Evolutionary conservation across 2,113 vertebrate genomes (phyloP).

Genomic region (Neotoma lepida): DNA sequence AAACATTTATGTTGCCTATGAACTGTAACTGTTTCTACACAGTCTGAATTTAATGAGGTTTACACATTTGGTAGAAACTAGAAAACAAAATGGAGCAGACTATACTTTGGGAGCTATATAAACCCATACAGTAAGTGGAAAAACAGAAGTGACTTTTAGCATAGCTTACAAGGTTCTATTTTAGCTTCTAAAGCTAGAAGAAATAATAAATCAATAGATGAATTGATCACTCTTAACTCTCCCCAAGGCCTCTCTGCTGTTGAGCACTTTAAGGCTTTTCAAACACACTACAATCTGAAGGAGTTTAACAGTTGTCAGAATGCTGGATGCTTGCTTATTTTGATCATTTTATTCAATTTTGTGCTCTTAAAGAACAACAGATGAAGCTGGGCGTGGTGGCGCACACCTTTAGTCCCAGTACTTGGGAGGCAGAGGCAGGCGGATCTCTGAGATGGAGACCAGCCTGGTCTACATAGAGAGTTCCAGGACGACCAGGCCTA

Average conservation of each 20-base stretch:
- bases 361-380: background rate
- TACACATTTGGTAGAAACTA: background rate
- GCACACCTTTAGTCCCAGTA: background rate
- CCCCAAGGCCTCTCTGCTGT: background rate
- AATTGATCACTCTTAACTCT: background rate
- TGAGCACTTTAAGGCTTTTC: background rate
- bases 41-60: background rate
- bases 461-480: background rate
- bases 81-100: background rate
- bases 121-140: background rate
- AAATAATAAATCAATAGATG: background rate
- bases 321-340: background rate
- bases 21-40: background rate
- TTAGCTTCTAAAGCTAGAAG: conserved; percentile 15
- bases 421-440: background rate
- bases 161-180: background rate
- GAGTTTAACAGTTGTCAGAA: background rate
- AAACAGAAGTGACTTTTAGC: background rate
- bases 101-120: background rate
- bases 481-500: background rate
- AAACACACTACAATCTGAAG: background rate
- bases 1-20: background rate
- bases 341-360: background rate
- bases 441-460: background rate
- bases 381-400: background rate